Percentiles rank a stretch among this genome's conserved stretches.
These are phyloP conservation scores for Chelonoidis abingdonii DNA, from an alignment of 2,113 vertebrate genomes.

Conservation along the genomic window DNA sequence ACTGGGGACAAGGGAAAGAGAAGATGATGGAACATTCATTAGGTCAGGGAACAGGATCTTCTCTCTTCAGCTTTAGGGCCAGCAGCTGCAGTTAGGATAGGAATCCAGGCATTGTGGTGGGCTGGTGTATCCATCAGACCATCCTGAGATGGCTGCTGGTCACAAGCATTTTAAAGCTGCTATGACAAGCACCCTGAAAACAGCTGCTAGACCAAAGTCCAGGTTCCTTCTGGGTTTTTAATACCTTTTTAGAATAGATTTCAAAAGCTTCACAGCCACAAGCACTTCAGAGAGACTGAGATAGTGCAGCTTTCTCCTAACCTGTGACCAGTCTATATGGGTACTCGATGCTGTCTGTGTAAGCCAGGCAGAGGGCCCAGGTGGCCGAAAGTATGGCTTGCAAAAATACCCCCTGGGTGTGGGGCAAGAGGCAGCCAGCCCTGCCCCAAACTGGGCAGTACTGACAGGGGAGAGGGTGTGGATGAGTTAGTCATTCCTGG, in stretches of 20 bases:
- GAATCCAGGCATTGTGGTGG: not conserved
- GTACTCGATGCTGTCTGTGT: not conserved
- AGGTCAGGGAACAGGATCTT: not conserved
- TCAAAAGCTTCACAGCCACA: not conserved
- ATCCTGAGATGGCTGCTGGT: not conserved
- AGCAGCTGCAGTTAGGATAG: not conserved
- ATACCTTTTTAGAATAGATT: not conserved
- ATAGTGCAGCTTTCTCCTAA: not conserved
- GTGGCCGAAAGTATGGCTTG: not conserved
- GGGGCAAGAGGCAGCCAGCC: not conserved
- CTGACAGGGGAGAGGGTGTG: not conserved
- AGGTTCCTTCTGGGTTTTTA: not conserved
- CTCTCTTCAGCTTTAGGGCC: not conserved
- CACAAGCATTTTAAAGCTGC: not conserved
- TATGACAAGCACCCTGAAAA: not conserved
- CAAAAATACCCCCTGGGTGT: not conserved
- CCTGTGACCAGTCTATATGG: too few species aligned
- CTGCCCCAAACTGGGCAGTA: not conserved
- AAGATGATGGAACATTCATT: not conserved
- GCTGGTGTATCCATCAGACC: not conserved
- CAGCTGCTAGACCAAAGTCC: not conserved
- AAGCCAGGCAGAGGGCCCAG: not conserved
- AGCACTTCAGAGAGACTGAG: not conserved
- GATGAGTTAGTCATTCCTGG: not conserved
- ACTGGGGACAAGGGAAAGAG: constrained; percentile 73